Evolutionary conservation across 2,797 vertebrate species (phyloP).

Genomic region (Onychomys arenicola): DNA sequence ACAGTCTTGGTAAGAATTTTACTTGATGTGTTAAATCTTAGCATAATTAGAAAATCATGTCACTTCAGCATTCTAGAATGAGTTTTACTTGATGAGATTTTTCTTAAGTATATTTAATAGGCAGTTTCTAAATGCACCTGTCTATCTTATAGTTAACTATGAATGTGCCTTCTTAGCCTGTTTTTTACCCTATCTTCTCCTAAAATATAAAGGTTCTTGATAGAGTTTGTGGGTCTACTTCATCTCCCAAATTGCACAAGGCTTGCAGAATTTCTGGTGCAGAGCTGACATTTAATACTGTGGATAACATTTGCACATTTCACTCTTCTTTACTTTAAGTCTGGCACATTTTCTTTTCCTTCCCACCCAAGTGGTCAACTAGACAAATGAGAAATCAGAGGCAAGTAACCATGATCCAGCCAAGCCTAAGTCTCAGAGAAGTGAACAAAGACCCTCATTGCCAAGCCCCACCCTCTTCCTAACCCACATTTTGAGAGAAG

Average conservation of each 20-base stretch:
- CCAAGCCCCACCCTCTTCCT: constrained; percentile 55
- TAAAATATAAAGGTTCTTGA: not conserved
- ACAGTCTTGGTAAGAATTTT: not conserved
- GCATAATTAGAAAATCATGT: constrained; percentile 9
- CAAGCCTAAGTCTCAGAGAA: constrained; percentile 48
- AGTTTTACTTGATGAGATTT: constrained; percentile 5
- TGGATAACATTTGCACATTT: constrained; percentile 30
- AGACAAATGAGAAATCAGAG: constrained; percentile 49
- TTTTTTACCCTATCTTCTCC: not conserved
- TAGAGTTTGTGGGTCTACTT: not conserved
- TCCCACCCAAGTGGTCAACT: not conserved
- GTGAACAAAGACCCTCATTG: constrained; percentile 40
- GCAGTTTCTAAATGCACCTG: not conserved
- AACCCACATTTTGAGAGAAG: constrained; percentile 63
- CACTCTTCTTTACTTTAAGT: not conserved
- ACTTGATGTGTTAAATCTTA: not conserved
- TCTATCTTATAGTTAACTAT: constrained; percentile 30
- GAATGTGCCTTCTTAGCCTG: not conserved
- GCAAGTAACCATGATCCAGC: not conserved
- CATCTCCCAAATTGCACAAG: not conserved
- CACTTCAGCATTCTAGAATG: constrained; percentile 17
- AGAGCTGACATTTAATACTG: not conserved
- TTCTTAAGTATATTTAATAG: not conserved
- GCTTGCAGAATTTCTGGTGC: constrained; percentile 12
- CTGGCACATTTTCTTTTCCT: constrained; percentile 41